phyloP scores from a whole-genome alignment of 1,140 invertebrate species.

The Papilio helenus region DNA sequence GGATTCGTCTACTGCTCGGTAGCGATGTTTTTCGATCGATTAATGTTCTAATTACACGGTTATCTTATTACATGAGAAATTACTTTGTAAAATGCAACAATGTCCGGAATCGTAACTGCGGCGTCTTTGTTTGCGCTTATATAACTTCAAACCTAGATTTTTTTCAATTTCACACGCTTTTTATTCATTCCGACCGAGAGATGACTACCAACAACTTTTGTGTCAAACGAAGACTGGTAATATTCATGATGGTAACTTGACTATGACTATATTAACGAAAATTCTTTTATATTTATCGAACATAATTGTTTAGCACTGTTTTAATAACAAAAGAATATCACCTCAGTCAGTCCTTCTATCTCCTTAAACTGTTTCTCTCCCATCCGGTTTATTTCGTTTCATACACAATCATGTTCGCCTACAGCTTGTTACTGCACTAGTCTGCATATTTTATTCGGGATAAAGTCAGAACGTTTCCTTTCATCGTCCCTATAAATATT shows the following conservation, averaged over 20 bases:
- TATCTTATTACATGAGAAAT: conserved; percentile 17
- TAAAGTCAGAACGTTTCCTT: not conserved
- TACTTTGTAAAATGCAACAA: conserved; percentile 17
- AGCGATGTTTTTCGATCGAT: not conserved
- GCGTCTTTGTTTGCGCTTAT: conserved; percentile 34
- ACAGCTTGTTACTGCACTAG: not conserved
- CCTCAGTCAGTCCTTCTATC: no score
- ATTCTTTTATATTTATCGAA: not conserved
- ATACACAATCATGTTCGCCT: not conserved
- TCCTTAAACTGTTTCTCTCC: no score
- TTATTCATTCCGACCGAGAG: conserved; percentile 9
- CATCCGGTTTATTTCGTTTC: not conserved
- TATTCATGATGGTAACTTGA: conserved; percentile 27
- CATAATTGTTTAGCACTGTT: not conserved
- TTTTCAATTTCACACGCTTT: conserved; percentile 39
- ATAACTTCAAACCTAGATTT: conserved; percentile 35
- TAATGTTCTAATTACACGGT: conserved; percentile 22
- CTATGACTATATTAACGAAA: conserved; percentile 3
- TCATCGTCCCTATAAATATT: not conserved
- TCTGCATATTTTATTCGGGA: not conserved
- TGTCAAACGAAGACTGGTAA: conserved; percentile 31
- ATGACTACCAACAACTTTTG: conserved; percentile 28
- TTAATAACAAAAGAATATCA: not conserved
- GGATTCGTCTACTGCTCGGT: not conserved
- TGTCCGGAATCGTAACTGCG: conserved; percentile 5